phyloP scores from a whole-genome alignment of 1,140 invertebrate species.

The Hestina assimilis region DNA sequence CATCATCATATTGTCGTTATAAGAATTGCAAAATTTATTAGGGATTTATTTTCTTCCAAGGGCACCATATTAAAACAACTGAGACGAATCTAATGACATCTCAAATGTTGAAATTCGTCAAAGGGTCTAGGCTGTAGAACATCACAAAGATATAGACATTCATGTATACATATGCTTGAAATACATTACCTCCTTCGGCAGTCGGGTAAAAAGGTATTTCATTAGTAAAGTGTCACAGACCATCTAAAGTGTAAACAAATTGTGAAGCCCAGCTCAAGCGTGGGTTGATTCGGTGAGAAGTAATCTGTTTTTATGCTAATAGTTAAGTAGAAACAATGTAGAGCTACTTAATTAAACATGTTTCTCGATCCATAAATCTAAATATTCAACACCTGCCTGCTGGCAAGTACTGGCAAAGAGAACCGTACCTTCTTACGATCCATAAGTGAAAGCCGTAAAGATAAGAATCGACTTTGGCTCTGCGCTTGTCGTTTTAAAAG shows the following conservation, averaged over 20 bases:
- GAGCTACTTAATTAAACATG: slow-evolving; percentile 65
- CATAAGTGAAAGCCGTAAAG: slow-evolving; percentile 45
- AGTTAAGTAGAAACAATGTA: slow-evolving; percentile 47
- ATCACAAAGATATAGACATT: too few species aligned
- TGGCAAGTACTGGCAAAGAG: slow-evolving; percentile 30
- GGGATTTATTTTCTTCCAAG: too few species aligned
- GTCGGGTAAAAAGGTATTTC: not conserved
- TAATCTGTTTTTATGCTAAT: slow-evolving; percentile 50
- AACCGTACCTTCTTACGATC: slow-evolving; percentile 34
- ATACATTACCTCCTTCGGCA: not conserved
- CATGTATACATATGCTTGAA: too few species aligned
- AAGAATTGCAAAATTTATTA: too few species aligned
- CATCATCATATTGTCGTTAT: too few species aligned
- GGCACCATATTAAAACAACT: too few species aligned
- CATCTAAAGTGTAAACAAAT: slow-evolving; percentile 27
- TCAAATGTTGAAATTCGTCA: too few species aligned
- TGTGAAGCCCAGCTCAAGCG: slow-evolving; percentile 22
- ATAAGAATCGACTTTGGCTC: slow-evolving; percentile 40
- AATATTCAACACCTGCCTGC: slow-evolving; percentile 50
- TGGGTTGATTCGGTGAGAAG: slow-evolving; percentile 35
- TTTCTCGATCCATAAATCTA: slow-evolving; percentile 69
- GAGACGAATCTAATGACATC: too few species aligned
- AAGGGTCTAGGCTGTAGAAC: too few species aligned
- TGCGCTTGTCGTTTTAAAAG: slow-evolving; percentile 22
- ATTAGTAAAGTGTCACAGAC: slow-evolving; percentile 8